Evolutionary conservation across 2,113 vertebrate genomes (phyloP), one percentile per base, ranked within the genome.

Genomic region (Athene cunicularia): DNA sequence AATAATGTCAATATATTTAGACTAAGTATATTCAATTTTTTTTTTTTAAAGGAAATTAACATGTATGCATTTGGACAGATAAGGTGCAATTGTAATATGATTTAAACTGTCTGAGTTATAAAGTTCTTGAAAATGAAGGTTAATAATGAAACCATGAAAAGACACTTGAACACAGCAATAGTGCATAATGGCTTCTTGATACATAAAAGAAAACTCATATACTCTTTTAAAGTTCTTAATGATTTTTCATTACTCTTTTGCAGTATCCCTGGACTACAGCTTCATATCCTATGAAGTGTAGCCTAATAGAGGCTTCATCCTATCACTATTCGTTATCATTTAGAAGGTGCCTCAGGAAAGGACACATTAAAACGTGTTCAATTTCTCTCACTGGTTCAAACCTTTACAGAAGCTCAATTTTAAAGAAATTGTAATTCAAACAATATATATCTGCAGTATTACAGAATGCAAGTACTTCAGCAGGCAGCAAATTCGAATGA

Each of bases 281-380:
- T 84, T 70, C 67, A 84, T 80, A 66, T 4, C 3, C 10, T 76
- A 16, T 62, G 80, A 94, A 74, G 12, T 56, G 43, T 8, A 55
- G 43, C 32, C 30, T 84, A 90, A 88, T 37, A 92, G 28, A 72
- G 5, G 20, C 17, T 96, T 86, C 58, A 67, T 87, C 28, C 26
- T 86, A 49, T 33, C 50, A 58, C 24, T 92, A 58, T 90, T 88
- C 93, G 53, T 95, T 80, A 86, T 91, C 27, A 84, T 95, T 91
- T 90, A 89, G 55, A 92, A 91, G 20, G 14, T 79, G 27, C 32
- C 64, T 87, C 39, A 86, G 56, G 37, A 94, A 88, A 85, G 39
- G 80, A 86, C 19, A 28, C n/a, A 67, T 85, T 90, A 74, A 76
- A 95, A 62, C 33, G 30, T 19, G 35, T 83, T 87, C 26, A 47